These are phyloP conservation scores for Stigmatopora argus DNA, from an alignment of 2,113 vertebrate species.

Conservation along the genomic window DNA sequence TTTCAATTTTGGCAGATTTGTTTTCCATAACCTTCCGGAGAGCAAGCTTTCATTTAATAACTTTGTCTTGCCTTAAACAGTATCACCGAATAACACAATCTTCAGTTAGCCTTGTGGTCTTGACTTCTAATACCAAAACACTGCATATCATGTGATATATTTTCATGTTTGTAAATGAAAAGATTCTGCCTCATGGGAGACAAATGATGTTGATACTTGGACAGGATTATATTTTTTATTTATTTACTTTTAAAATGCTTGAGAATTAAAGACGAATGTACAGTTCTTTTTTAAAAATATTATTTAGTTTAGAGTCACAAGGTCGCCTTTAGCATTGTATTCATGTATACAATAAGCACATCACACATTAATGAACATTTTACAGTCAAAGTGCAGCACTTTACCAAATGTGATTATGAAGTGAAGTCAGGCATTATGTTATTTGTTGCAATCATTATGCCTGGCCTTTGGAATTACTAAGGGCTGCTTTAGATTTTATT, in stretches of 20 bases:
- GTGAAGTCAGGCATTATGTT: not conserved
- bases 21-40: slow-evolving; percentile 13
- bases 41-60: slow-evolving; percentile 29
- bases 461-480: not conserved
- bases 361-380: not conserved
- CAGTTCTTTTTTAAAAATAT: slow-evolving; percentile 6
- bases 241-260: slow-evolving; percentile 44
- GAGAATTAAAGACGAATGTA: slow-evolving; percentile 29
- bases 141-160: slow-evolving; percentile 30
- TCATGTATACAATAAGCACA: not conserved
- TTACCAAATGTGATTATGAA: slow-evolving; percentile 1
- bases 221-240: slow-evolving; percentile 45
- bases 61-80: slow-evolving; percentile 70
- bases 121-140: slow-evolving; percentile 45
- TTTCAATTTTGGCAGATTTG: slow-evolving; percentile 15
- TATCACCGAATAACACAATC: slow-evolving; percentile 62
- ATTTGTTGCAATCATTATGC: not conserved
- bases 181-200: slow-evolving; percentile 15
- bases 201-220: slow-evolving; percentile 39
- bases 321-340: slow-evolving; percentile 33
- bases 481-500: not conserved
- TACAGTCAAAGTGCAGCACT: not conserved
- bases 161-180: slow-evolving; percentile 12
- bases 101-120: slow-evolving; percentile 21
- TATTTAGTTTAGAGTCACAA: slow-evolving; percentile 41